phyloP scores from a whole-genome alignment of 2,797 vertebrate species.

The Sebastolobus alascanus region DNA sequence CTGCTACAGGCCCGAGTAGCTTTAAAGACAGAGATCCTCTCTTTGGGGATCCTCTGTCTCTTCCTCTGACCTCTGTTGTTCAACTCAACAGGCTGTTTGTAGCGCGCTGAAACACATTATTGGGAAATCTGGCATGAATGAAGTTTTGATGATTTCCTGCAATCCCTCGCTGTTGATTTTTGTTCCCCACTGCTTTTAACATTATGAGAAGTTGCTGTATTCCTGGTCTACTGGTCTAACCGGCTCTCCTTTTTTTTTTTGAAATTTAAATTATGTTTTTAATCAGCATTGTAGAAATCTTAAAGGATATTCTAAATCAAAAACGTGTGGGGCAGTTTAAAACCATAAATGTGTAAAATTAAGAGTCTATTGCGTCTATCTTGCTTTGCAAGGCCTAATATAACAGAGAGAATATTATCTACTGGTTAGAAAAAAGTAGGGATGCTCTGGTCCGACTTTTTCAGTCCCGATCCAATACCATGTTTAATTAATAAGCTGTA shows the following conservation, averaged over 20 bases:
- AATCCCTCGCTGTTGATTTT: slow-evolving; percentile 17
- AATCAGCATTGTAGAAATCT: background rate
- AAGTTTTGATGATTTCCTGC: slow-evolving; percentile 23
- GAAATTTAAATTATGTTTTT: background rate
- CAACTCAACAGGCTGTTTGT: slow-evolving; percentile 55
- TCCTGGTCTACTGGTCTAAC: background rate
- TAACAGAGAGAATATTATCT: slow-evolving; percentile 1
- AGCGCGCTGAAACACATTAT: slow-evolving; percentile 48
- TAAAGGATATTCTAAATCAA: background rate
- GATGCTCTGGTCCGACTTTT: too few species aligned
- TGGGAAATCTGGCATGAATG: slow-evolving; percentile 34
- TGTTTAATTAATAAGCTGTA: too few species aligned
- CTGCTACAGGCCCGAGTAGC: slow-evolving; percentile 49
- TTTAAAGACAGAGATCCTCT: slow-evolving; percentile 43
- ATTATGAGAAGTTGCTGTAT: background rate
- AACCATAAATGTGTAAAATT: background rate
- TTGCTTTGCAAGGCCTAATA: slow-evolving; percentile 6
- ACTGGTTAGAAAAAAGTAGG: background rate
- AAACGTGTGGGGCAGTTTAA: background rate
- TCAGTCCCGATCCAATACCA: too few species aligned
- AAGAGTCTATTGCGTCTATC: background rate
- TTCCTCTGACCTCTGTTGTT: slow-evolving; percentile 49
- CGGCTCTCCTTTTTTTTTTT: background rate
- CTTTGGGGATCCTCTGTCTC: slow-evolving; percentile 29
- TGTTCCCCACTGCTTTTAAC: slow-evolving; percentile 3